Evolutionary conservation across 2,888 invertebrate species (phyloP), one percentile per base, ranked within the genome.

Genomic region (Spodoptera exigua): DNA sequence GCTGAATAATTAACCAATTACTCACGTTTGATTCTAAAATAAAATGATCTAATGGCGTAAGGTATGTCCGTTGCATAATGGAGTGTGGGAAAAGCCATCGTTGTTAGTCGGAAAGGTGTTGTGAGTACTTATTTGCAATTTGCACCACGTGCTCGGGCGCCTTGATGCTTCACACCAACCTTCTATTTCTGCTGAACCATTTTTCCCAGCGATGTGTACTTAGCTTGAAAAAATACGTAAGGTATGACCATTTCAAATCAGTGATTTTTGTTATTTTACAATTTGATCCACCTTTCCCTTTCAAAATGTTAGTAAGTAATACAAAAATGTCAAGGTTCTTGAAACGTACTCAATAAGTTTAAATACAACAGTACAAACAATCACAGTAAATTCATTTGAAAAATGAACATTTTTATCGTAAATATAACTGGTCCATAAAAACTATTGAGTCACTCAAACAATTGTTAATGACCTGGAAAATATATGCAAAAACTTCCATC

Each of bases 41-140:
- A 61, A 61, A 61, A 55, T 67, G 48, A 67, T 49, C 40, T 72
- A 72, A 72, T 67, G 43, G 46, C 21, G 14, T 48, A 57, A 53
- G 54, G 61, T 61, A 68, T 68, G 52, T 47, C 35, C 27, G 16
- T 74, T 76, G 65, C 59, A 56, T 71, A 74, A 71, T 45, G 16
- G 37, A 60, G 61, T 60, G 78, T 76, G 76, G 65, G 76, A 76
- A 74, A 68, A 61, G 16, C 39, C 7, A 43, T 43, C 52, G 36
- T 45, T 55, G 54, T 70, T 55, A 56, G 47, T 52, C 21, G 36
- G 57, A 61, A 69, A 45, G 45, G 46, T 58, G 62, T 60, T 36
- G 47, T 56, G 62, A 61, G 65, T 57, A 49, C 61, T 70, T 82
- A 79, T 88, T 89, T 88, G 88, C 84, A 80, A 85, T 90, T 90